Percentiles rank a stretch among this genome's conserved stretches.
These are phyloP conservation scores for Tautogolabrus adspersus DNA, from an alignment of 2,113 vertebrate genomes.

Conservation along the genomic window DNA sequence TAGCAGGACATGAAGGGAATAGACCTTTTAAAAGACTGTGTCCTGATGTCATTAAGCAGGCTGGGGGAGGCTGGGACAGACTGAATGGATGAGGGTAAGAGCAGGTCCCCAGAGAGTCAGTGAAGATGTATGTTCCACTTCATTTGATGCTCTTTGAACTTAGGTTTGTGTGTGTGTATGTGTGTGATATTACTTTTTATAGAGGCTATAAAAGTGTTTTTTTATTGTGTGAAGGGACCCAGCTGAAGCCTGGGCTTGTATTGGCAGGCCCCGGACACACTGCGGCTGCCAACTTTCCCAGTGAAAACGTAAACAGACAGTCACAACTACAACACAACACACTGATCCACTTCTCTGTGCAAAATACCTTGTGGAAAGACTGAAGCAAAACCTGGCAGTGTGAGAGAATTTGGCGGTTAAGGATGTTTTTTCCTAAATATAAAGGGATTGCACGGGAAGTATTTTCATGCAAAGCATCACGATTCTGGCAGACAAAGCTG, in stretches of 20 bases:
- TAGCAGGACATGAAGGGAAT: slow-evolving; percentile 53
- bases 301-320: slow-evolving; percentile 72
- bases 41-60: slow-evolving; percentile 65
- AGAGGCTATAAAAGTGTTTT: slow-evolving; percentile 58
- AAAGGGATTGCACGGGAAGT: slow-evolving; percentile 49
- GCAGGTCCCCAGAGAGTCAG: slow-evolving; percentile 42
- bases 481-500: slow-evolving; percentile 30
- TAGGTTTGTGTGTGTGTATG: slow-evolving; percentile 41
- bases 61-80: slow-evolving; percentile 27
- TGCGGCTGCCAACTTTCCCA: slow-evolving; percentile 63
- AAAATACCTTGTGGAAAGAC: slow-evolving; percentile 67
- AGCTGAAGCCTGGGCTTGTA: slow-evolving; percentile 63
- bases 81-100: slow-evolving; percentile 45
- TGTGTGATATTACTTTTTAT: slow-evolving; percentile 61
- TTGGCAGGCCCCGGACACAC: slow-evolving; percentile 60
- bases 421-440: slow-evolving; percentile 49
- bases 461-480: slow-evolving; percentile 48
- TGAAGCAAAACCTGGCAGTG: slow-evolving; percentile 61
- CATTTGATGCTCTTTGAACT: slow-evolving; percentile 57
- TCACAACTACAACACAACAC: slow-evolving; percentile 59
- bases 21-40: slow-evolving; percentile 61
- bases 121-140: slow-evolving; percentile 62
- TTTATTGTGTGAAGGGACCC: slow-evolving; percentile 68
- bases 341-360: slow-evolving; percentile 59
- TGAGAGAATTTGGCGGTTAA: slow-evolving; percentile 40